Evolutionary conservation across 2,888 invertebrate species (phyloP).

Genomic region (Macaria liturata): DNA sequence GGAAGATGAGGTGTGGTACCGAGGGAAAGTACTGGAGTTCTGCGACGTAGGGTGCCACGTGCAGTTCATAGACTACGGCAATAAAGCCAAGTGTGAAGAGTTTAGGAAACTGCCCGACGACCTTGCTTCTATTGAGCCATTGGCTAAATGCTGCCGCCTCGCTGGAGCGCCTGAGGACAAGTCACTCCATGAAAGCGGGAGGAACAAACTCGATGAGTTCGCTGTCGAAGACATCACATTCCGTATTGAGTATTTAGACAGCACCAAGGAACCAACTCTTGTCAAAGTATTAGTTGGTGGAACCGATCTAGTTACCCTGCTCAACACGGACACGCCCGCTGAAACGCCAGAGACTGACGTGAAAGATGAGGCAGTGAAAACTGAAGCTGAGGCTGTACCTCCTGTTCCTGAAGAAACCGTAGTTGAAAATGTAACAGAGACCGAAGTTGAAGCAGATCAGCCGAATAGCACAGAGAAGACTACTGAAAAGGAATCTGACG

Average conservation of each 20-base stretch:
- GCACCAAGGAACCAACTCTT: conserved; percentile 80
- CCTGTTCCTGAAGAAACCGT: background rate
- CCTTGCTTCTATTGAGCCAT: conserved; percentile 78
- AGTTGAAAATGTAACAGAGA: background rate
- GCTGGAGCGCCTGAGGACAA: conserved; percentile 70
- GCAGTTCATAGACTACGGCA: conserved; percentile 88
- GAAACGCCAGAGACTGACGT: conserved; percentile 17
- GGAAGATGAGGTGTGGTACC: conserved; percentile 87
- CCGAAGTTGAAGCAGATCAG: background rate
- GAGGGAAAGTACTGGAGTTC: conserved; percentile 85
- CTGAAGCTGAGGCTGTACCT: conserved; percentile 1
- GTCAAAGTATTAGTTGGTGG: conserved; percentile 84
- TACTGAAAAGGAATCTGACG: background rate
- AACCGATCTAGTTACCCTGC: conserved; percentile 58
- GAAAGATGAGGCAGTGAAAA: background rate
- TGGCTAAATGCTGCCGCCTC: conserved; percentile 86
- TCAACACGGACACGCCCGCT: conserved; percentile 32
- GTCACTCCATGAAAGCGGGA: conserved; percentile 67
- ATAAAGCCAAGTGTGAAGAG: conserved; percentile 84
- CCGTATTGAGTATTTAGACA: conserved; percentile 84
- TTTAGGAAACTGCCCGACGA: conserved; percentile 85
- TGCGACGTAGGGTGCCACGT: conserved; percentile 82
- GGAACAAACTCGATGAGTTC: conserved; percentile 62
- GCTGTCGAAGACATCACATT: conserved; percentile 68
- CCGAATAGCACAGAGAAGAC: conserved; percentile 3